phyloP scores from a whole-genome alignment of 2,888 invertebrate species.

The Pseudococcus viburni region DNA sequence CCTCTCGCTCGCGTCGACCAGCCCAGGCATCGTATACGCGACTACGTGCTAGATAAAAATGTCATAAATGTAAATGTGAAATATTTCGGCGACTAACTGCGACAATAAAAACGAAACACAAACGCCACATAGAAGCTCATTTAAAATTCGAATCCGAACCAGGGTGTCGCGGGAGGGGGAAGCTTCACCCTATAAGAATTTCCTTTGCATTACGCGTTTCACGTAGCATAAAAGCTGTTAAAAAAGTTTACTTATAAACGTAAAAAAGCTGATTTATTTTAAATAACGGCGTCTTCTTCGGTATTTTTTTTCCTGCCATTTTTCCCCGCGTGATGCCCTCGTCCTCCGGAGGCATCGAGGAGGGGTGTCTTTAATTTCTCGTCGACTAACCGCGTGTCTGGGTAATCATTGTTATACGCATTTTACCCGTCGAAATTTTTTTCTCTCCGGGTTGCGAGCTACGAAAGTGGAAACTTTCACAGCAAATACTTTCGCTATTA shows the following conservation, averaged over 20 bases:
- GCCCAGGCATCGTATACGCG: neutral
- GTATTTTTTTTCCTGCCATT: neutral
- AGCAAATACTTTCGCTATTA: slow-evolving; percentile 50
- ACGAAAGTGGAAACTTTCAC: slow-evolving; percentile 36
- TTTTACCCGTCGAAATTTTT: neutral
- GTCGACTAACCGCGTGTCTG: neutral
- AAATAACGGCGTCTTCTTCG: slow-evolving; percentile 52
- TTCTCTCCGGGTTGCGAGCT: neutral
- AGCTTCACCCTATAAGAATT: slow-evolving; percentile 40
- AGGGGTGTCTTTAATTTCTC: neutral
- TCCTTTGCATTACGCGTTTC: slow-evolving; percentile 51
- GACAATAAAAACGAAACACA: slow-evolving; percentile 59
- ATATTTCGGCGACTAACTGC: slow-evolving; percentile 61
- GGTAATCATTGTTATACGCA: slow-evolving; percentile 18
- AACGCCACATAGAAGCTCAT: slow-evolving; percentile 33
- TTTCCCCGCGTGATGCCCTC: neutral
- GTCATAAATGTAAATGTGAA: slow-evolving; percentile 65
- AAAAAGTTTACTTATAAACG: slow-evolving; percentile 61
- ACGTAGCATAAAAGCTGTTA: slow-evolving; percentile 63
- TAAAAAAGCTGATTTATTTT: slow-evolving; percentile 63
- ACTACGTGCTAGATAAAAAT: slow-evolving; percentile 59
- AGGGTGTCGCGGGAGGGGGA: neutral
- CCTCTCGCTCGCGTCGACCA: neutral
- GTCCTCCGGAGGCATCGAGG: neutral
- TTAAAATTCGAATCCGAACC: slow-evolving; percentile 48